Evolutionary conservation across 2,797 vertebrate species (phyloP), one percentile per base, ranked within the genome.

Genomic region (Myripristis murdjan): DNA sequence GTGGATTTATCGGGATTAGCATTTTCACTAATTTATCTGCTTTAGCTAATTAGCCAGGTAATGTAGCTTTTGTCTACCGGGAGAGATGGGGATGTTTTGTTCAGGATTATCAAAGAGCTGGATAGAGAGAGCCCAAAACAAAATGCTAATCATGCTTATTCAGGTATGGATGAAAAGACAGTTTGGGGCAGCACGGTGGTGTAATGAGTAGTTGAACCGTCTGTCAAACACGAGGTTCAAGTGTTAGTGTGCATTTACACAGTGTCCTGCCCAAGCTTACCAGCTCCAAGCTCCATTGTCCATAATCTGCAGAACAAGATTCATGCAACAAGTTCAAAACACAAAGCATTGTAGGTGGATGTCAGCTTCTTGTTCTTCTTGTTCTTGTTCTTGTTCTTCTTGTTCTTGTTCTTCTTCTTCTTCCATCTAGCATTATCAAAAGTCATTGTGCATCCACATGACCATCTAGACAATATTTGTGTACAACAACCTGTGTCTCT

Each of bases 1-100:
- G 64, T 70, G 77, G 75, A 84, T 89, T 90, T 76, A 73, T 39
- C 15, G 0, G 79, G 84, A 85, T 88, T 84, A 77, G 26, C 69
- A 74, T 73, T 82, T 76, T 55, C 64, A 48, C 72, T 61, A 73
- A 66, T 80, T 70, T 81, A 81, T 82, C 82, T 73, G 64, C 68
- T 77, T 75, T 46, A 26, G 54, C 61, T 80, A 73, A 88, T 87
- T 84, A 82, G 61, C 35, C 18, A 62, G 56, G 46, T 75, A 55
- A 63, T 72, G 60, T 49, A 60, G 70, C 28, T 64, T 70, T 70
- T 70, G 70, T 81, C 64, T 52, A 7, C 35, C 5, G 68, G 64
- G 71, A 56, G 64, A 71, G 70, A 56, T 66, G 65, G 26, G 37
- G 63, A 44, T 83, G 64, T 77, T 84, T 79, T 82, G 68, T 76